phyloP scores from a whole-genome alignment of 1,140 invertebrate species.

The Micrasema longulum region DNA sequence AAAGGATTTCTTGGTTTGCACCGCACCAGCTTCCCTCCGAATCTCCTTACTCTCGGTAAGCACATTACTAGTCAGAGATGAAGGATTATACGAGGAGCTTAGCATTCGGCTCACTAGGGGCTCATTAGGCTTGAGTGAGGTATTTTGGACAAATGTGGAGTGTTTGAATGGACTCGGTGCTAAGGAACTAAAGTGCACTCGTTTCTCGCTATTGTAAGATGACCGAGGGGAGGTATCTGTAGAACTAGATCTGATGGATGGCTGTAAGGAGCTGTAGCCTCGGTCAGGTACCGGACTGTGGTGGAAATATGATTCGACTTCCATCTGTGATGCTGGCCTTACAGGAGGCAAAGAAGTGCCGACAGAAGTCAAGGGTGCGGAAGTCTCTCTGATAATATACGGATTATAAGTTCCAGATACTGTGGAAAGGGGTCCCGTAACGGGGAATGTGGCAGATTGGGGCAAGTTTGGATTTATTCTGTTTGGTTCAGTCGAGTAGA shows the following conservation, averaged over 20 bases:
- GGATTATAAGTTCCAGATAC: slow-evolving; percentile 51
- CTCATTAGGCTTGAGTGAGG: slow-evolving; percentile 41
- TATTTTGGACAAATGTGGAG: slow-evolving; percentile 40
- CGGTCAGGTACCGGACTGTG: not conserved
- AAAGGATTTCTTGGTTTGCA: slow-evolving; percentile 38
- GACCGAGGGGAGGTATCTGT: not conserved
- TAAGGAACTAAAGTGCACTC: slow-evolving; percentile 44
- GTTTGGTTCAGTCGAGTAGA: slow-evolving; percentile 3
- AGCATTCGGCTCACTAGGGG: slow-evolving; percentile 36
- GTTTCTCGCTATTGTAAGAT: slow-evolving; percentile 17
- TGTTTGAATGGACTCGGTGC: slow-evolving; percentile 44
- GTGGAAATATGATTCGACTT: not conserved
- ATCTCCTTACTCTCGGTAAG: slow-evolving; percentile 14
- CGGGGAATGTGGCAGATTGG: slow-evolving; percentile 44
- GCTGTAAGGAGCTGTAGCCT: slow-evolving; percentile 10
- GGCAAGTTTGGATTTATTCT: slow-evolving; percentile 15
- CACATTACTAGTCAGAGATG: slow-evolving; percentile 26
- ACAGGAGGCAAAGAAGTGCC: not conserved
- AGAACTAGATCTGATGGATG: slow-evolving; percentile 3
- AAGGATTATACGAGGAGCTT: slow-evolving; percentile 1
- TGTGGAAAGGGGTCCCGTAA: slow-evolving; percentile 42
- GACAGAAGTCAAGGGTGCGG: slow-evolving; percentile 5
- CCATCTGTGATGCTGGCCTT: not conserved
- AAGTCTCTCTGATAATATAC: slow-evolving; percentile 40
- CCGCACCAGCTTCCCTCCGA: slow-evolving; percentile 3